A percentile compares a stretch with the other conserved stretches of the same genome.
Evolutionary conservation across 2,888 invertebrate species (phyloP).

Genomic region (Andrena bucephala): DNA sequence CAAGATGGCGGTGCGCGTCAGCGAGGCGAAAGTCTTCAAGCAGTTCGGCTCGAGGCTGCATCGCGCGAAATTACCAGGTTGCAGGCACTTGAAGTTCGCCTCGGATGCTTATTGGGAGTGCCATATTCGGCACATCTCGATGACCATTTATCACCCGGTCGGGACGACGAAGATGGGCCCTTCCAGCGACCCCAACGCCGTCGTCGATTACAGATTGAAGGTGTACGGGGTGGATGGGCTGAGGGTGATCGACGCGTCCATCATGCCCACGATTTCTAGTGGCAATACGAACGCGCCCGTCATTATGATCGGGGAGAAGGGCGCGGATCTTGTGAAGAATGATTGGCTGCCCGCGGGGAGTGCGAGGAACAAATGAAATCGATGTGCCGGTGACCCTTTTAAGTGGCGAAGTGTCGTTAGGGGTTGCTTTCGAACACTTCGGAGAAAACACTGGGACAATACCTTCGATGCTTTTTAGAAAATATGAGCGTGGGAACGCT

Average conservation of each 20-base stretch:
- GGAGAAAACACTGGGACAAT: too few relatives aligned
- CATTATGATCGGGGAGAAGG: slow-evolving; percentile 97
- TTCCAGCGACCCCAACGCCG: slow-evolving; percentile 90
- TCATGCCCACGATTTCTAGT: slow-evolving; percentile 95
- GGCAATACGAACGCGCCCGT: slow-evolving; percentile 96
- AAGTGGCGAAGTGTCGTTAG: not conserved
- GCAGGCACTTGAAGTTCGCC: slow-evolving; percentile 90
- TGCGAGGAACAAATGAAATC: not conserved
- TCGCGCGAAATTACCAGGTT: slow-evolving; percentile 92
- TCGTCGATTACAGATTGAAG: slow-evolving; percentile 92
- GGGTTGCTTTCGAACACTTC: too few relatives aligned
- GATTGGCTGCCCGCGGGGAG: slow-evolving; percentile 88
- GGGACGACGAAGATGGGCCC: slow-evolving; percentile 97
- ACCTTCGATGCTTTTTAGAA: too few relatives aligned
- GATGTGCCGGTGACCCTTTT: not conserved
- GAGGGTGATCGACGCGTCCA: slow-evolving; percentile 94
- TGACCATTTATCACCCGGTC: slow-evolving; percentile 96
- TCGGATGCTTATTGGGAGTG: slow-evolving; percentile 95
- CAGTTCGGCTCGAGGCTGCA: slow-evolving; percentile 93
- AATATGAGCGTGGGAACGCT: too few relatives aligned
- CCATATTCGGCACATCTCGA: slow-evolving; percentile 93
- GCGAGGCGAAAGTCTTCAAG: slow-evolving; percentile 91
- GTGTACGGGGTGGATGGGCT: slow-evolving; percentile 93
- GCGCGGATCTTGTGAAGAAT: slow-evolving; percentile 93
- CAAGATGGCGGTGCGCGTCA: slow-evolving; percentile 90